Evolutionary conservation across 1,140 invertebrate species (phyloP).

Genomic region (Drosophila tropicalis): DNA sequence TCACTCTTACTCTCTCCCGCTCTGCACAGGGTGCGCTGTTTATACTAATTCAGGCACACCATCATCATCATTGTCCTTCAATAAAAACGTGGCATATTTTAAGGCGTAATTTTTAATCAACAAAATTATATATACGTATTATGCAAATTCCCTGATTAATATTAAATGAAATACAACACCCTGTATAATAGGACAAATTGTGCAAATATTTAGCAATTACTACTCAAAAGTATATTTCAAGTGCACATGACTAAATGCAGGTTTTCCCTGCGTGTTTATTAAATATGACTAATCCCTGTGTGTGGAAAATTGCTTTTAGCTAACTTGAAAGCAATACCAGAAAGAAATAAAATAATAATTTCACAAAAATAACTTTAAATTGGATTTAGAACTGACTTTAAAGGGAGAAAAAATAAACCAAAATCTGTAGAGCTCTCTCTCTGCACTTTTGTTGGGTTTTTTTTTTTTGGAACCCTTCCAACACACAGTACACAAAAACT

Average conservation of each 20-base stretch:
- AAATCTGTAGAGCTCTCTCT: not conserved
- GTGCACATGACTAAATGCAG: conserved; percentile 18
- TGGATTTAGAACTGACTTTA: not conserved
- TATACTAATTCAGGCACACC: not conserved
- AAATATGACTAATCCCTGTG: conserved; percentile 10
- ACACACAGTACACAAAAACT: not conserved
- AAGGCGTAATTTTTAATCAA: not conserved
- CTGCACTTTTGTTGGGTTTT: not conserved
- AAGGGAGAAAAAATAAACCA: not conserved
- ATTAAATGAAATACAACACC: conserved; percentile 21
- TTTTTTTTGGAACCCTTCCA: not conserved
- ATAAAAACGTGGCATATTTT: conserved; percentile 28
- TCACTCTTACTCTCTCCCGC: not conserved
- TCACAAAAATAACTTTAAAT: too few species aligned
- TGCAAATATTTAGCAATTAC: conserved; percentile 57
- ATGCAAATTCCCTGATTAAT: not conserved
- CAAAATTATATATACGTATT: not conserved
- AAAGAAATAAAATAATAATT: not conserved
- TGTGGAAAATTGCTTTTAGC: conserved; percentile 1
- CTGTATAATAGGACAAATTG: conserved; percentile 18
- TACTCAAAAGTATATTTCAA: conserved; percentile 31
- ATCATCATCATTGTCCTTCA: not conserved
- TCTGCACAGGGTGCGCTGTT: conserved; percentile 47
- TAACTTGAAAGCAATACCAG: not conserved
- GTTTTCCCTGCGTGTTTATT: conserved; percentile 1